These are phyloP conservation scores for Drosophila neoperkinsi DNA, from an alignment of 2,888 invertebrate species.

Conservation along the genomic window DNA sequence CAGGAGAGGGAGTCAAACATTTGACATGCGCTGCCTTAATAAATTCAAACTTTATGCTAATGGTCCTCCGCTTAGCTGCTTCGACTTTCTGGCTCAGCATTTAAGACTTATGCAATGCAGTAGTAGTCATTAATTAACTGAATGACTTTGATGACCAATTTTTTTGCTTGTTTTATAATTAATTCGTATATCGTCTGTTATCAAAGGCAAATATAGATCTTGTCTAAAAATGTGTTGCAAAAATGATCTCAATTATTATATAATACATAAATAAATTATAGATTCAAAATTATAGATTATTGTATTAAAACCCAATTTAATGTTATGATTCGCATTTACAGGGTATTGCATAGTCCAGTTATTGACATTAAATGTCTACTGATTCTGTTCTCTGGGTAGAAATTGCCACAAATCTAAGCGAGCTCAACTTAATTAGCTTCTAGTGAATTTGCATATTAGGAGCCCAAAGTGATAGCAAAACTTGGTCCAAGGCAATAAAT, in stretches of 20 bases:
- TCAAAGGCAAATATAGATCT: background rate
- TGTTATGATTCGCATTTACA: background rate
- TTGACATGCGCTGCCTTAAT: constrained; percentile 23
- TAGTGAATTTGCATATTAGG: constrained; percentile 37
- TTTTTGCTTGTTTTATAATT: background rate
- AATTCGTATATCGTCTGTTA: constrained; percentile 10
- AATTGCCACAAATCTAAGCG: constrained; percentile 5
- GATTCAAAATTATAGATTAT: too few relatives aligned
- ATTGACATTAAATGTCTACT: background rate
- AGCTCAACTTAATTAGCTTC: constrained; percentile 36
- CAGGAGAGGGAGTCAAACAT: constrained; percentile 3
- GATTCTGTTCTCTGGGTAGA: background rate
- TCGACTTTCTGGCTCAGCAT: background rate
- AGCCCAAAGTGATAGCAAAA: constrained; percentile 22
- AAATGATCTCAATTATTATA: too few relatives aligned
- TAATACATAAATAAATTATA: background rate
- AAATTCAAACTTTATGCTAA: constrained; percentile 48
- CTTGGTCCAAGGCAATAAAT: constrained; percentile 18
- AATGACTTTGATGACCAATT: constrained; percentile 30
- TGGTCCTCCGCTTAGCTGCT: constrained; percentile 11
- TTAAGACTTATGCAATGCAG: constrained; percentile 44
- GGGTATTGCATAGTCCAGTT: constrained; percentile 5
- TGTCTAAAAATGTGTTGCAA: too few relatives aligned
- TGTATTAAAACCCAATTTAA: background rate
- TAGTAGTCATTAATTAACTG: constrained; percentile 48